These are phyloP conservation scores for Parthenolecanium corni DNA, from an alignment of 2,888 invertebrate species.

Conservation along the genomic window DNA sequence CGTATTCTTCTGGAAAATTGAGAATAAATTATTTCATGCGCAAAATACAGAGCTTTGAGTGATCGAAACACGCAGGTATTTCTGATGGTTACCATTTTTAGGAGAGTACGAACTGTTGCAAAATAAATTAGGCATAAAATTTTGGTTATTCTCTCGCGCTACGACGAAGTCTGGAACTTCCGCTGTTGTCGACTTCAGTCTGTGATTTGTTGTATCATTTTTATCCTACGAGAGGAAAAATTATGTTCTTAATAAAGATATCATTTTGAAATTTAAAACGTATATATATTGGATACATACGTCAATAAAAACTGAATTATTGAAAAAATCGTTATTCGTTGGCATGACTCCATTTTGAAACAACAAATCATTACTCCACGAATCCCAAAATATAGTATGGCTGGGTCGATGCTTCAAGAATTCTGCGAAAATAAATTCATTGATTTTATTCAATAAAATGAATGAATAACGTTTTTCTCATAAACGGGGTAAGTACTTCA, in stretches of 20 bases:
- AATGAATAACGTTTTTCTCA: too few relatives aligned
- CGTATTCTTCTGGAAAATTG: constrained; percentile 3
- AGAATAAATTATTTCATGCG: neutral
- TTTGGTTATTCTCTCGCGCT: neutral
- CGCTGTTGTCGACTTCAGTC: neutral
- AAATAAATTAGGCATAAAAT: neutral
- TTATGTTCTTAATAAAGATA: neutral
- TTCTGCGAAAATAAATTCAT: neutral
- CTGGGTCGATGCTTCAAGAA: constrained; percentile 2
- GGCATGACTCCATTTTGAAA: constrained; percentile 15
- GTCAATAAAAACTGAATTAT: neutral
- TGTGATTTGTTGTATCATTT: constrained; percentile 1
- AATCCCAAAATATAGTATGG: constrained; percentile 14
- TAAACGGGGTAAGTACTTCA: too few relatives aligned
- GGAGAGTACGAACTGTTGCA: neutral
- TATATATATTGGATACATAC: neutral
- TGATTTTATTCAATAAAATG: too few relatives aligned
- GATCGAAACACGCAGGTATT: too few relatives aligned
- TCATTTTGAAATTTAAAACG: neutral
- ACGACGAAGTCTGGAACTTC: constrained; percentile 8
- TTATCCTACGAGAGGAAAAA: neutral
- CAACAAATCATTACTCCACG: constrained; percentile 15
- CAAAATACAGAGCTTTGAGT: too few relatives aligned
- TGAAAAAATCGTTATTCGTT: constrained; percentile 10
- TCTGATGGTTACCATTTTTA: neutral